Evolutionary conservation across 30 jellyfish, hydroid and myxozoan species (phyloP).

Genomic region (Aurelia aurita): DNA sequence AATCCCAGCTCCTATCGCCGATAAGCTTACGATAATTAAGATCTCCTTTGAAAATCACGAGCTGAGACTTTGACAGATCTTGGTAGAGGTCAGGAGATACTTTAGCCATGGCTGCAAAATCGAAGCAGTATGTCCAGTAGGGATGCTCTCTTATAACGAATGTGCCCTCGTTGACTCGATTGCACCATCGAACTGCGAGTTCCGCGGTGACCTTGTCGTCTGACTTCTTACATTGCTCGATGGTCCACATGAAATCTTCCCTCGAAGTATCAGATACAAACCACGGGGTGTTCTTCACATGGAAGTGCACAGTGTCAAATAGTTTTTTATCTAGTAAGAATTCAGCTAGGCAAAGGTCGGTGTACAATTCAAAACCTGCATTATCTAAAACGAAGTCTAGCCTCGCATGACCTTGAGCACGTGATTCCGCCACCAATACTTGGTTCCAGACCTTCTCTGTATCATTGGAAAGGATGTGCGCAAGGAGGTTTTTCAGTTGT

Average conservation of each 20-base stretch:
- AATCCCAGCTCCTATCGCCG: conserved; percentile 94
- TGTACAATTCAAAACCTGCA: conserved; percentile 93
- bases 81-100: conserved; percentile 76
- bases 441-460: conserved; percentile 87
- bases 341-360: conserved; percentile 97
- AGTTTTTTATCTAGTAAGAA: conserved; percentile 80
- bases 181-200: conserved; percentile 87
- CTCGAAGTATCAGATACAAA: conserved; percentile 92
- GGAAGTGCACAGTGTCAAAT: conserved; percentile 79
- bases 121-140: conserved; percentile 90
- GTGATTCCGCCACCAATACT: conserved; percentile 57
- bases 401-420: conserved; percentile 77
- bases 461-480: conserved; percentile 83
- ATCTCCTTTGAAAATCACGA: conserved; percentile 94
- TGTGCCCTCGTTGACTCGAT: conserved; percentile 72
- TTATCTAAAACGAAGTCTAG: conserved; percentile 89
- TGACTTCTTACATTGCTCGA: conserved; percentile 82
- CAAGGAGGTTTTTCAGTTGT: conserved; percentile 81
- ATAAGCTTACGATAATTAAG: conserved; percentile 89
- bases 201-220: conserved; percentile 56
- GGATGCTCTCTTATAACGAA: conserved; percentile 78
- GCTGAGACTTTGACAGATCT: conserved; percentile 71
- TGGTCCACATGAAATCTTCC: conserved; percentile 87
- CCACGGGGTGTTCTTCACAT: conserved; percentile 98
- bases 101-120: conserved; percentile 81